A percentile compares a stretch with the other conserved stretches of the same genome.
Conservation (phyloP, 2,797 vertebrate species). For the Apodemus agrarius region DNA sequence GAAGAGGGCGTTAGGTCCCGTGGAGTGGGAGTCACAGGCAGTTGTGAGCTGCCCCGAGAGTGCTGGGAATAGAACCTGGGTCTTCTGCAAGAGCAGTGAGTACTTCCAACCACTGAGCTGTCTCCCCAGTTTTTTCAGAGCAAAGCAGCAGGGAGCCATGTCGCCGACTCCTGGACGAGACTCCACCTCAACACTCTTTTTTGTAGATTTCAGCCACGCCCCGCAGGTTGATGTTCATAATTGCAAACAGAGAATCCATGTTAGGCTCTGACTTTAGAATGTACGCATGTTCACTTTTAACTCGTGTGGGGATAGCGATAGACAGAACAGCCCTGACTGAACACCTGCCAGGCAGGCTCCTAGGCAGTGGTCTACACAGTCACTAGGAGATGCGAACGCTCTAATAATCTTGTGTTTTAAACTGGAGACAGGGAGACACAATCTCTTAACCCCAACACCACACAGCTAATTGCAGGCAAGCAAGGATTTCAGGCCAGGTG, state of each 20-base stretch:
- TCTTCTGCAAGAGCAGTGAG: not conserved
- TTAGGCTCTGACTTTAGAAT: not conserved
- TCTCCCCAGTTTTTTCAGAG: not conserved
- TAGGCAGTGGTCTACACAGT: fast-evolving
- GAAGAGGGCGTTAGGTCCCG: not conserved
- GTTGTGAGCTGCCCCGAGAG: not conserved
- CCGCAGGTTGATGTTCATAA: not conserved
- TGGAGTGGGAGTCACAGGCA: not conserved
- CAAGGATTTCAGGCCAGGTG: not conserved
- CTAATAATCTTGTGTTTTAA: not conserved
- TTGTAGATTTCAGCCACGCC: not conserved
- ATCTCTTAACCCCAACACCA: not conserved
- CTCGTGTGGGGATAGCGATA: not conserved
- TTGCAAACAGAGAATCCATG: not conserved
- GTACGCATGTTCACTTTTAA: not conserved
- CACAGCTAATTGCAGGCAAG: not conserved
- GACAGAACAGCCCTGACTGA: too few species aligned
- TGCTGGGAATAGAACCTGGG: not conserved
- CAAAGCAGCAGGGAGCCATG: not conserved
- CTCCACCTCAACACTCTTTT: not conserved
- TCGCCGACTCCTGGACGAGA: not conserved
- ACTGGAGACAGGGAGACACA: not conserved
- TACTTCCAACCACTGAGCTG: not conserved
- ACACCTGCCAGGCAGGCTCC: fast-evolving
- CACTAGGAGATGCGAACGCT: fast-evolving